Evolutionary conservation across 1,140 invertebrate species (phyloP), one percentile per base, ranked within the genome.

Genomic region (Bombus consobrinus): DNA sequence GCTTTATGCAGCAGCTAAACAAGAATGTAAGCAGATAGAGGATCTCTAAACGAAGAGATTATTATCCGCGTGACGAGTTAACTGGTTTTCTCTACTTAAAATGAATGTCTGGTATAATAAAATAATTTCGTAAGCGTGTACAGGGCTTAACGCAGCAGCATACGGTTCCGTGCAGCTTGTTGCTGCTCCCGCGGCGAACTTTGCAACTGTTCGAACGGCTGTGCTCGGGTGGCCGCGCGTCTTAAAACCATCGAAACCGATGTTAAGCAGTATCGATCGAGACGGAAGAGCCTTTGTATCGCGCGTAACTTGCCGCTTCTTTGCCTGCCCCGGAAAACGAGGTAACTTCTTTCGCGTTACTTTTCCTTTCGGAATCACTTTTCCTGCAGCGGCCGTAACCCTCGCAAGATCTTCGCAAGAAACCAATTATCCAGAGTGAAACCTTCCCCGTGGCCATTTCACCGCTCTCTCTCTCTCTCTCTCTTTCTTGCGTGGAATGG

Each of bases 361-460:
- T 83, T 83, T 78, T 77, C 62, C 81, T 69, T 83, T 83, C 73
- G 28, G 13, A 13, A 41, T 57, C 81, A 37, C 43, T 69, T 74
- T 43, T 32, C 47, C 39, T 32, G 15, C n/a, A 22, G 13, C 22
- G 22, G 3, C n/a, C 18, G 32, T 41, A 34, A 43, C 22, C 37
- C 37, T 41, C 28, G 34, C 47, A 32, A 32, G 5, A 25, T 12
- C 25, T 6, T 25, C 12, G 39, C 32, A 28, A 37, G 72, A 47
- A 43, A 75, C 39, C 57, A 75, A 82, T 78, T 78, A 78, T 34
- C 39, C 76, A 18, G n/a, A 66, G 76, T 78, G 76, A 78, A 78
- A 78, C 76, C 34, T 64, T 66, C 39, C 76, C 18, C 10, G n/a
- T 64, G 59, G n/a, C 39, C 76, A 43, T 78, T 78, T 62, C 18